Conservation (phyloP, 2,888 invertebrate species). For the Chirona hameri region DNA sequence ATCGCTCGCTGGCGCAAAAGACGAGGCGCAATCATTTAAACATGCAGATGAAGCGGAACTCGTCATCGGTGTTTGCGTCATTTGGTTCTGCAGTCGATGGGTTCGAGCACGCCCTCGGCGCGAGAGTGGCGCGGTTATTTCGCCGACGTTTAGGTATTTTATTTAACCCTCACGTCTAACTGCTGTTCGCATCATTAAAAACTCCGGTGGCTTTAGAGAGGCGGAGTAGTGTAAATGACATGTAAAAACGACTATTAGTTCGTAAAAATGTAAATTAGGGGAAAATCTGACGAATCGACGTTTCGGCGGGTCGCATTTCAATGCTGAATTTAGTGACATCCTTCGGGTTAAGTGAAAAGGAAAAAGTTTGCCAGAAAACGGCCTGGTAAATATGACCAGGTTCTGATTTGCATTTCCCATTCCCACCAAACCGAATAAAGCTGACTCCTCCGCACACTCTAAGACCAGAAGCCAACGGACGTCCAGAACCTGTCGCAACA, state of each 20-base stretch:
- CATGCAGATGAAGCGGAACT: neutral
- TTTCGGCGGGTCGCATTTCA: neutral
- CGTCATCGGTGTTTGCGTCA: slow-evolving; percentile 1
- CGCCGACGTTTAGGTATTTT: neutral
- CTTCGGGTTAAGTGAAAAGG: neutral
- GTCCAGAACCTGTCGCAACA: too few species aligned
- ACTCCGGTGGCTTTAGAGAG: slow-evolving; percentile 9
- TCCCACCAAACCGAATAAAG: neutral
- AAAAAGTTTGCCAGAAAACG: neutral
- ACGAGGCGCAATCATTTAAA: neutral
- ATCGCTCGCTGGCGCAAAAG: neutral
- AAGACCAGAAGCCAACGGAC: too few species aligned
- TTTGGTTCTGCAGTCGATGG: neutral
- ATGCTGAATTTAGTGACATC: slow-evolving; percentile 4
- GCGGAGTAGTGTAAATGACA: slow-evolving; percentile 26
- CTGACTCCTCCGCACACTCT: neutral
- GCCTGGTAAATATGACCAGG: neutral
- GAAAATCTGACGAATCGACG: slow-evolving; percentile 26
- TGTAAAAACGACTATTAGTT: slow-evolving; percentile 28
- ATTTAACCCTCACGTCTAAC: slow-evolving; percentile 13
- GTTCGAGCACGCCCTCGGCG: neutral
- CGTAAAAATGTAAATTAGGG: slow-evolving; percentile 27
- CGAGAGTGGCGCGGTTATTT: neutral
- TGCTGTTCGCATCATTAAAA: slow-evolving; percentile 29
- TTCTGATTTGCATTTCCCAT: neutral